Percentiles rank a stretch among this genome's conserved stretches.
These are phyloP conservation scores for Aviceda subcristata DNA, from an alignment of 2,113 vertebrate species.

Conservation along the genomic window DNA sequence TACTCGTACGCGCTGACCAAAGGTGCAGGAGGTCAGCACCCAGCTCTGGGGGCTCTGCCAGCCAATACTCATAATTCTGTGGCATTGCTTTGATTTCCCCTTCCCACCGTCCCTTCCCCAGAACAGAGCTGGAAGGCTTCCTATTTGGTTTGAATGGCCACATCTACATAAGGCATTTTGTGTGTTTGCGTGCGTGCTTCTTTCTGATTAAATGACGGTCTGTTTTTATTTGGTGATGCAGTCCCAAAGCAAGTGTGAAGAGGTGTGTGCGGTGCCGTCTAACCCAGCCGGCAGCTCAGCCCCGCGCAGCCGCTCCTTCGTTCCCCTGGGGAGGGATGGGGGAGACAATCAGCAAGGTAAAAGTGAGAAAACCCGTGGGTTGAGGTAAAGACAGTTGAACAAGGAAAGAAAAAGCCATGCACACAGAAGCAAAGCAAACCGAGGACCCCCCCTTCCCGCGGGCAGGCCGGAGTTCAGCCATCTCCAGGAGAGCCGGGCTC, in stretches of 20 bases:
- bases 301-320: too few species aligned
- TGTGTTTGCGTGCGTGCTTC: background rate
- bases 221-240: background rate
- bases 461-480: too few species aligned
- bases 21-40: background rate
- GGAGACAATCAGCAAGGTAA: too few species aligned
- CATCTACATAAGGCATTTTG: background rate
- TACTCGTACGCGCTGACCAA: background rate
- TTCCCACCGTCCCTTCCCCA: background rate
- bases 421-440: too few species aligned
- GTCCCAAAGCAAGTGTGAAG: conserved; percentile 2
- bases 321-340: too few species aligned
- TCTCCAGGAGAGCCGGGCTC: too few species aligned
- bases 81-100: background rate
- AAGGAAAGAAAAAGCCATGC: too few species aligned
- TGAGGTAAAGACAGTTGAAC: too few species aligned
- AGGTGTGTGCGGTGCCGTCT: background rate
- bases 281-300: too few species aligned
- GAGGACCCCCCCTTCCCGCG: rapidly evolving
- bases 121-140: background rate
- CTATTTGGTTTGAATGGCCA: background rate
- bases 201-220: background rate
- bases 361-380: too few species aligned
- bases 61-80: background rate
- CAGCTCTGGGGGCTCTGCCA: background rate